Conservation (phyloP, 2,797 vertebrate genomes). For the Lateolabrax maculatus region DNA sequence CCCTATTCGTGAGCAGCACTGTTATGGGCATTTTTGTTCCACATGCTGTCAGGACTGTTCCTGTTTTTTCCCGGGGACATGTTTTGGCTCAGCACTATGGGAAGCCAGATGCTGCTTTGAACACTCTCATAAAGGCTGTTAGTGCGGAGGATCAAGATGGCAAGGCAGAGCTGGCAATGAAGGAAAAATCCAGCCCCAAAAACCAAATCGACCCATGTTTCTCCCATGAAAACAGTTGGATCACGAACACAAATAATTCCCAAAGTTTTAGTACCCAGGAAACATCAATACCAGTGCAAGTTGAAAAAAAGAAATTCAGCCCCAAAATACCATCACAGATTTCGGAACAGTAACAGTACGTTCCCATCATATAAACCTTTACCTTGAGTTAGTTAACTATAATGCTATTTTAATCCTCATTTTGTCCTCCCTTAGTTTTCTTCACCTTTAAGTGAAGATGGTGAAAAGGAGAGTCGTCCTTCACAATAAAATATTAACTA, state of each 20-base stretch:
- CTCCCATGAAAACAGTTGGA: slow-evolving; percentile 37
- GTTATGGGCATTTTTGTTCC: slow-evolving; percentile 44
- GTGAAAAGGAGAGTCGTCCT: neutral
- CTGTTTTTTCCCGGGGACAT: slow-evolving; percentile 46
- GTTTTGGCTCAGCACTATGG: slow-evolving; percentile 66
- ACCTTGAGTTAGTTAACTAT: no score
- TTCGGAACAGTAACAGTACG: neutral
- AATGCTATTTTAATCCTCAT: no score
- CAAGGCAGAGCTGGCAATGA: slow-evolving; percentile 33
- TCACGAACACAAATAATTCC: slow-evolving; percentile 26
- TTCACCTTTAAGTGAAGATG: neutral
- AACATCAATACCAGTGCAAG: neutral
- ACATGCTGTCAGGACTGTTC: slow-evolving; percentile 44
- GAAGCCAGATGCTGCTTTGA: slow-evolving; percentile 77
- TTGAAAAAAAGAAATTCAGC: neutral
- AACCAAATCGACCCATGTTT: slow-evolving; percentile 27
- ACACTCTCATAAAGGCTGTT: slow-evolving; percentile 66
- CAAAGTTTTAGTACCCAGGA: slow-evolving; percentile 2
- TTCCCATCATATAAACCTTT: neutral
- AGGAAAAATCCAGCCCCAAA: slow-evolving; percentile 39
- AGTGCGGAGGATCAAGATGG: slow-evolving; percentile 63
- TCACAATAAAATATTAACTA: slow-evolving; percentile 2
- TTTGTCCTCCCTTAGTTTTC: neutral
- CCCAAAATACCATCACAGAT: neutral
- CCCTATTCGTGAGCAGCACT: slow-evolving; percentile 6